A percentile compares a stretch with the other conserved stretches of the same genome.
These are phyloP conservation scores for Saturnia pavonia DNA, from an alignment of 2,888 invertebrate species.

Conservation along the genomic window DNA sequence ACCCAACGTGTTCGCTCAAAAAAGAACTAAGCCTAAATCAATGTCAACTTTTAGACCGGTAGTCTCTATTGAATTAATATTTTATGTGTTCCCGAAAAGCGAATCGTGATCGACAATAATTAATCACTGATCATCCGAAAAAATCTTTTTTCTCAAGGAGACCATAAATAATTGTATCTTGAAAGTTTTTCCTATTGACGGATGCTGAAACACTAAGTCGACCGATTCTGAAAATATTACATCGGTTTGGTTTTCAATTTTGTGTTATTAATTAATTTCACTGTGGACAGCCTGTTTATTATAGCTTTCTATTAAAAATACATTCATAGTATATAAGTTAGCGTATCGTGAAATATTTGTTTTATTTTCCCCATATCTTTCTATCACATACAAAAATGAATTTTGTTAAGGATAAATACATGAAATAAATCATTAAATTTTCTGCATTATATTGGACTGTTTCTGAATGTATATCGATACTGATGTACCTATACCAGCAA, in stretches of 20 bases:
- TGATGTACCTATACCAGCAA: neutral
- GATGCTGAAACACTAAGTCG: neutral
- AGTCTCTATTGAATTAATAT: slow-evolving; percentile 9
- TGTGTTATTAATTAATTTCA: neutral
- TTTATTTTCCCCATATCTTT: neutral
- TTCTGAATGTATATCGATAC: neutral
- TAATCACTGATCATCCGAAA: slow-evolving; percentile 16
- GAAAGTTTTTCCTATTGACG: neutral
- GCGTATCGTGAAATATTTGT: neutral
- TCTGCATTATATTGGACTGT: neutral
- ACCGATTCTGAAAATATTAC: neutral
- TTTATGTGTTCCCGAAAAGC: slow-evolving; percentile 5
- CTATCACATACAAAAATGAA: neutral
- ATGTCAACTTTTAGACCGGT: slow-evolving; percentile 4
- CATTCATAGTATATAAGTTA: neutral
- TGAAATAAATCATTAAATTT: neutral
- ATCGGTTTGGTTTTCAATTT: neutral
- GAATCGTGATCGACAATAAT: slow-evolving; percentile 15
- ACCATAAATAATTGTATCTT: neutral
- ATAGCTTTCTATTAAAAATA: neutral
- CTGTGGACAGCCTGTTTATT: neutral
- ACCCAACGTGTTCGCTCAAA: neutral
- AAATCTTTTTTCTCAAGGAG: neutral
- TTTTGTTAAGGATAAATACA: neutral
- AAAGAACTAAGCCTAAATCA: slow-evolving; percentile 14